Evolutionary conservation across 2,888 invertebrate species (phyloP).

Genomic region (Sarcophaga caerulescens): DNA sequence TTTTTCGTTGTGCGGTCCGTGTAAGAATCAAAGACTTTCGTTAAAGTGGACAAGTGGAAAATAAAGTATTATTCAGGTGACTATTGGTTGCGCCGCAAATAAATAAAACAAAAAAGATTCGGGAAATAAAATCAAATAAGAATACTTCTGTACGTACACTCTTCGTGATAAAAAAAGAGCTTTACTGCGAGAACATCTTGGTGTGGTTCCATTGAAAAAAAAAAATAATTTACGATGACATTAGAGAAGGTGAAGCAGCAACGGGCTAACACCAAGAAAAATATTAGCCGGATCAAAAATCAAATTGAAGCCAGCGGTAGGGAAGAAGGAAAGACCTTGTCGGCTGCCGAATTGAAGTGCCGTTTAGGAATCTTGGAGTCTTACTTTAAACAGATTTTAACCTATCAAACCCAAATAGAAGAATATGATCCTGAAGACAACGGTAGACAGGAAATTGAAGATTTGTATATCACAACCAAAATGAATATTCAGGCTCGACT

Average conservation of each 20-base stretch:
- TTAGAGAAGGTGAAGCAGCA: conserved; percentile 32
- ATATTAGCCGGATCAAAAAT: conserved; percentile 31
- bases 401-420: conserved; percentile 12
- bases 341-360: conserved; percentile 13
- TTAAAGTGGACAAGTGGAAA: too few relatives aligned
- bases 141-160: too few relatives aligned
- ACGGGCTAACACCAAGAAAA: conserved; percentile 25
- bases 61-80: too few relatives aligned
- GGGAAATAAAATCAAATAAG: too few relatives aligned
- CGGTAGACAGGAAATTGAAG: conserved; percentile 4
- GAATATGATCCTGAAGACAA: conserved; percentile 21
- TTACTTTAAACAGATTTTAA: conserved; percentile 30
- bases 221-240: background rate
- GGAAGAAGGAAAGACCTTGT: conserved; percentile 13
- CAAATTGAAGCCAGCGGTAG: conserved; percentile 24
- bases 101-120: too few relatives aligned
- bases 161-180: too few relatives aligned
- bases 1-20: too few relatives aligned
- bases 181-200: too few relatives aligned
- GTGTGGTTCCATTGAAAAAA: too few relatives aligned
- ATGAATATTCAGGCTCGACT: background rate
- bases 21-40: too few relatives aligned
- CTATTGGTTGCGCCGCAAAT: too few relatives aligned
- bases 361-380: conserved; percentile 27
- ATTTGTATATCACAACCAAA: background rate